phyloP scores from a whole-genome alignment of 1,140 invertebrate species.

The Drosophila saltans region DNA sequence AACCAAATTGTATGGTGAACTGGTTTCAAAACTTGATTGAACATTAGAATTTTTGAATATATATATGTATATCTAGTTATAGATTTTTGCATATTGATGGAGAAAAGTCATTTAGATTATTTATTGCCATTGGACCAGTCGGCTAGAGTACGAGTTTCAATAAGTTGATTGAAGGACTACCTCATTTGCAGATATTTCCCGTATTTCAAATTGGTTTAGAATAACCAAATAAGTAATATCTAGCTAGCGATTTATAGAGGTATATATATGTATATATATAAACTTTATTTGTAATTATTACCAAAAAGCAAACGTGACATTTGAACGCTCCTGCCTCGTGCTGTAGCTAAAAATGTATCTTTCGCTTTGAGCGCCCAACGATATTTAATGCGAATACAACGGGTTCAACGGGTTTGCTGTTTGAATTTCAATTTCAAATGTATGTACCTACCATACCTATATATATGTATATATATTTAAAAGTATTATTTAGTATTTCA shows the following conservation, averaged over 20 bases:
- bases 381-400: slow-evolving; percentile 53
- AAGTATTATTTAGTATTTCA: neutral
- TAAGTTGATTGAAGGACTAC: slow-evolving; percentile 10
- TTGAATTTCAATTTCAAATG: slow-evolving; percentile 57
- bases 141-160: neutral
- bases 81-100: slow-evolving; percentile 13
- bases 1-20: slow-evolving; percentile 26
- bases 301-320: slow-evolving; percentile 57
- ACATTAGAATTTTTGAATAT: slow-evolving; percentile 14
- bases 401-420: slow-evolving; percentile 61
- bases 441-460: slow-evolving; percentile 6
- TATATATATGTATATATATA: slow-evolving; percentile 22
- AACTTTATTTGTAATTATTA: slow-evolving; percentile 40
- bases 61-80: neutral
- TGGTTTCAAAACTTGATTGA: slow-evolving; percentile 33
- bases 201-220: neutral
- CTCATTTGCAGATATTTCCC: slow-evolving; percentile 13
- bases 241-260: neutral
- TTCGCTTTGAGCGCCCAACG: slow-evolving; percentile 41
- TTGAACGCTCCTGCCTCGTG: slow-evolving; percentile 31
- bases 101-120: slow-evolving; percentile 14
- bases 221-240: neutral
- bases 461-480: neutral
- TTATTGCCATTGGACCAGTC: slow-evolving; percentile 15
- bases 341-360: slow-evolving; percentile 40